phyloP scores from a whole-genome alignment of 2,113 vertebrate genomes.

The Psittacara wagleri region DNA sequence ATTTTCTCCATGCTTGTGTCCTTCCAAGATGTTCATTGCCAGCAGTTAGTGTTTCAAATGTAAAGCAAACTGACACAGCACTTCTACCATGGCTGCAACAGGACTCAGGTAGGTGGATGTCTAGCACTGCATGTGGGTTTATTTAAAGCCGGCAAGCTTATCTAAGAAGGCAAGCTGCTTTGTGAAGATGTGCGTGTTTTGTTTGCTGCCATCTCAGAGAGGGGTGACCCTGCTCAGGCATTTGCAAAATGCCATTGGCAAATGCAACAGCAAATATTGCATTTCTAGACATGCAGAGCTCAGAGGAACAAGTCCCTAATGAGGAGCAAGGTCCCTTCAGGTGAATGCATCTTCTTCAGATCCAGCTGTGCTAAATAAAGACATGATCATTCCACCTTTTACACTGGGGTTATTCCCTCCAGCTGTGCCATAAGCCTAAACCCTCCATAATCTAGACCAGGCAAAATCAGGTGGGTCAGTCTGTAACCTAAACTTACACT shows the following conservation, averaged over 20 bases:
- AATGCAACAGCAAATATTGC: background rate
- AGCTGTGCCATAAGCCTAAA: background rate
- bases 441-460: background rate
- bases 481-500: background rate
- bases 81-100: background rate
- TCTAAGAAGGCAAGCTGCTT: background rate
- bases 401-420: background rate
- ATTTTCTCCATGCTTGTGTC: background rate
- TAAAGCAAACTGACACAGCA: background rate
- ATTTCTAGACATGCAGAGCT: background rate
- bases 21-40: rapidly evolving
- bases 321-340: background rate
- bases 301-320: background rate
- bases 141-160: background rate
- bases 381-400: background rate
- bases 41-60: background rate
- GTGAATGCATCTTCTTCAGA: background rate
- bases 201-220: background rate
- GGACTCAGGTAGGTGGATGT: background rate
- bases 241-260: background rate
- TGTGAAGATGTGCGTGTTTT: rapidly evolving
- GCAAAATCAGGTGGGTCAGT: background rate
- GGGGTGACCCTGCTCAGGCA: background rate
- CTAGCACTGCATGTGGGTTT: background rate
- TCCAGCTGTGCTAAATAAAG: background rate